These are phyloP conservation scores for Nysson spinosus DNA, from an alignment of 2,888 invertebrate species.

Conservation along the genomic window DNA sequence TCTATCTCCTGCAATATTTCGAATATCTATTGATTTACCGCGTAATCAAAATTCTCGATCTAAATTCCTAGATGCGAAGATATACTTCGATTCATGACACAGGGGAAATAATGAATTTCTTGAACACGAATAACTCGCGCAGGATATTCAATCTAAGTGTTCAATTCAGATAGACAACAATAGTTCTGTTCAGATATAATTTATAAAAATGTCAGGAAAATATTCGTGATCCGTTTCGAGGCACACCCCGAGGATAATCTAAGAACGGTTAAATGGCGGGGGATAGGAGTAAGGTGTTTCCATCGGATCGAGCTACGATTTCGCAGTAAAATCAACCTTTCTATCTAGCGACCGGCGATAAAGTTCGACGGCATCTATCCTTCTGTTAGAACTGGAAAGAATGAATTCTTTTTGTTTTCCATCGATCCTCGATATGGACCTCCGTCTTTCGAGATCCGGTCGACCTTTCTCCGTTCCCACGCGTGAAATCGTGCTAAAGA, in stretches of 20 bases:
- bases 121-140: too few species aligned
- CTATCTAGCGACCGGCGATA: constrained; percentile 46
- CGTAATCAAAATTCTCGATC: too few species aligned
- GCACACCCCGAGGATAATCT: constrained; percentile 40
- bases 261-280: constrained; percentile 31
- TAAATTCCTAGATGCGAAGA: too few species aligned
- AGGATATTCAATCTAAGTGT: too few species aligned
- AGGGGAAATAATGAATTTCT: too few species aligned
- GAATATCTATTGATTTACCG: too few species aligned
- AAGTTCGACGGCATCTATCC: constrained; percentile 41
- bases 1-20: too few species aligned
- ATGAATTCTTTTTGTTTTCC: constrained; percentile 5
- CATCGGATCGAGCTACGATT: constrained; percentile 31
- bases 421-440: constrained; percentile 32
- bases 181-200: neutral
- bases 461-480: constrained; percentile 60
- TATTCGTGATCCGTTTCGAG: constrained; percentile 31
- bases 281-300: constrained; percentile 30
- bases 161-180: neutral
- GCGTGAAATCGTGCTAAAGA: constrained; percentile 50
- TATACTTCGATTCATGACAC: too few species aligned
- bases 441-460: constrained; percentile 55
- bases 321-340: constrained; percentile 52
- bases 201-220: constrained; percentile 10
- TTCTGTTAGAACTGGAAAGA: constrained; percentile 20